Evolutionary conservation across 2,113 vertebrate species (phyloP).

Genomic region (Lutjanus erythropterus): DNA sequence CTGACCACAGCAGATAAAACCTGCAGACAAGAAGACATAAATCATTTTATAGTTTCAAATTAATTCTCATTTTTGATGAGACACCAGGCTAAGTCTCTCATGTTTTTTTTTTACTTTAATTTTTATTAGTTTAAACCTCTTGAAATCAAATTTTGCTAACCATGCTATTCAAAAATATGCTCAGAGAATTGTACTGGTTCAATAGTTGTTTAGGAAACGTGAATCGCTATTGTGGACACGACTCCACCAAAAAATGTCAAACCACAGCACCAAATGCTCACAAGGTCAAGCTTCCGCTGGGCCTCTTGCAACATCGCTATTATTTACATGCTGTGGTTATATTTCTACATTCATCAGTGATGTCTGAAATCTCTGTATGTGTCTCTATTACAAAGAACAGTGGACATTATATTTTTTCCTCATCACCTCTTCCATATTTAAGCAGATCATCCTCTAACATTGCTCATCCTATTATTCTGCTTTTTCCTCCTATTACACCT

Average conservation of each 20-base stretch:
- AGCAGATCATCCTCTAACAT: neutral
- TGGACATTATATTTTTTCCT: neutral
- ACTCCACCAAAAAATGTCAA: neutral
- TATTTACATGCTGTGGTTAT: neutral
- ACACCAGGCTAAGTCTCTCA: too few species aligned
- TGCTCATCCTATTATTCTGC: neutral
- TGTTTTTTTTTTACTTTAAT: too few species aligned
- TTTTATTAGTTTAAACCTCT: neutral
- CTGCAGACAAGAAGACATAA: slow-evolving; percentile 73
- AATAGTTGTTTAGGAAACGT: too few species aligned
- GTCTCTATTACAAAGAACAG: neutral
- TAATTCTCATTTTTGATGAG: neutral
- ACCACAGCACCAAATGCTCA: neutral
- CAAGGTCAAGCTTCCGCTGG: neutral
- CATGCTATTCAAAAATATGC: neutral
- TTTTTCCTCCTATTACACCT: neutral
- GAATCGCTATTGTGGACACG: too few species aligned
- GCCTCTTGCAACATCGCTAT: neutral
- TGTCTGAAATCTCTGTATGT: neutral
- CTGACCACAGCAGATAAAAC: slow-evolving; percentile 91
- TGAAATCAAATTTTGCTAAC: neutral
- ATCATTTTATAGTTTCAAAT: neutral
- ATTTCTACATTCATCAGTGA: neutral
- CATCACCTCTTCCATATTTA: neutral
- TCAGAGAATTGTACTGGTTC: neutral